Percentiles rank a stretch among this genome's conserved stretches.
These are phyloP conservation scores for Phalanger gymnotis DNA, from an alignment of 2,797 vertebrate genomes.

Conservation along the genomic window DNA sequence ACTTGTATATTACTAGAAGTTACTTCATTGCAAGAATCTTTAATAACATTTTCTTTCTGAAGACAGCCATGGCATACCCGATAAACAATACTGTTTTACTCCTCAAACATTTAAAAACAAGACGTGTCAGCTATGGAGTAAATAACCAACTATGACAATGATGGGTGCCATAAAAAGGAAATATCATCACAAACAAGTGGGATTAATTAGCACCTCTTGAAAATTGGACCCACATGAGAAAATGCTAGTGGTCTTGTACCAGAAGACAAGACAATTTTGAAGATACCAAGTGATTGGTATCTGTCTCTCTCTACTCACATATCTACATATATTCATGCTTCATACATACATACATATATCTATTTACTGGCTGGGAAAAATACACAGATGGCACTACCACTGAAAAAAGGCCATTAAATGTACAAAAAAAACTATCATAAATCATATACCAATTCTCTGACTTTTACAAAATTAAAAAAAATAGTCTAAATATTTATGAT, in stretches of 20 bases:
- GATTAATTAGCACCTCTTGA: neutral
- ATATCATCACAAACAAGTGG: slow-evolving; percentile 12
- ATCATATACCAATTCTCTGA: neutral
- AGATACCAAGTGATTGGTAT: neutral
- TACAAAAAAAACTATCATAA: neutral
- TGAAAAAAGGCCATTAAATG: neutral
- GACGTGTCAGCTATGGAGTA: slow-evolving; percentile 7
- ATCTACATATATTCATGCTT: neutral
- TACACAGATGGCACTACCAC: neutral
- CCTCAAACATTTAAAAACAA: slow-evolving; percentile 17
- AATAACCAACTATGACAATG: slow-evolving; percentile 12
- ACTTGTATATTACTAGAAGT: slow-evolving; percentile 41
- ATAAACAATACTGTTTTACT: slow-evolving; percentile 11
- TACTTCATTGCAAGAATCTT: slow-evolving; percentile 25
- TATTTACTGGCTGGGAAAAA: neutral
- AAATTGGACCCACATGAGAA: neutral
- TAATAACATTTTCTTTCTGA: slow-evolving; percentile 33
- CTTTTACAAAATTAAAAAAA: neutral
- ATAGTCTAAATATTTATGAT: neutral
- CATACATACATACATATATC: neutral
- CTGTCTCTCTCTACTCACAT: neutral
- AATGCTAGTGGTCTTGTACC: neutral
- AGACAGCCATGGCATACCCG: slow-evolving; percentile 29
- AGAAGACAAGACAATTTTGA: neutral
- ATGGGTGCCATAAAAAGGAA: neutral